These are phyloP conservation scores for Sorex araneus DNA, from an alignment of 2,113 vertebrate genomes.

Conservation along the genomic window DNA sequence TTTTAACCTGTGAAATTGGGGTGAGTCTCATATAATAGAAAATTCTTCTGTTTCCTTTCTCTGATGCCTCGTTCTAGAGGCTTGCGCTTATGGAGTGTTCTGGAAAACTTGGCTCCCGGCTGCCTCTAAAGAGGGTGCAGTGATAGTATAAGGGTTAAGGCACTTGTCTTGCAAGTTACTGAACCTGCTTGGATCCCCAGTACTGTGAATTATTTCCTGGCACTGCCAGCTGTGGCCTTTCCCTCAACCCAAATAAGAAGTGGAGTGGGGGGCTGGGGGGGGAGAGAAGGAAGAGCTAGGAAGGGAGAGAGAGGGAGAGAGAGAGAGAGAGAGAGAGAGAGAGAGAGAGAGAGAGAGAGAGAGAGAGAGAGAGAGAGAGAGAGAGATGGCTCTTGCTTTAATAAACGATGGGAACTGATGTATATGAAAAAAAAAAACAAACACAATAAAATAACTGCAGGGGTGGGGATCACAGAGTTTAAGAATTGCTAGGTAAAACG, in stretches of 20 bases:
- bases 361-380: too few species aligned
- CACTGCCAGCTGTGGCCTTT: too few species aligned
- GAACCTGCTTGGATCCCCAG: too few species aligned
- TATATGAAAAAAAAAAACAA: background rate
- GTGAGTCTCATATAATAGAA: background rate
- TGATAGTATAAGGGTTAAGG: too few species aligned
- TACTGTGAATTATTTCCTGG: too few species aligned
- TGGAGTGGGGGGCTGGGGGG: too few species aligned
- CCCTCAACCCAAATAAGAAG: too few species aligned
- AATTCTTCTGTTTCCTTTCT: conserved; percentile 46
- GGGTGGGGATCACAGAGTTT: background rate
- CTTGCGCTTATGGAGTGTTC: background rate
- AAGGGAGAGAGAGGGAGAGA: too few species aligned
- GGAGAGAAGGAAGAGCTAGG: too few species aligned
- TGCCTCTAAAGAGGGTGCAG: background rate
- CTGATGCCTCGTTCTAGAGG: conserved; percentile 12
- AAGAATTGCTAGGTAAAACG: background rate
- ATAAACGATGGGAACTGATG: conserved; percentile 50
- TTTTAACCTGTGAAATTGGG: background rate
- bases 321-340: too few species aligned
- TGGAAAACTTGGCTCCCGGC: background rate
- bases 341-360: too few species aligned
- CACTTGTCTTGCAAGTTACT: too few species aligned
- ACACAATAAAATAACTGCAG: background rate
- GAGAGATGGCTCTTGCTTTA: background rate